Base-by-base conservation (phyloP, 1,140 invertebrate species). In the Archivesica marissinica region DNA sequence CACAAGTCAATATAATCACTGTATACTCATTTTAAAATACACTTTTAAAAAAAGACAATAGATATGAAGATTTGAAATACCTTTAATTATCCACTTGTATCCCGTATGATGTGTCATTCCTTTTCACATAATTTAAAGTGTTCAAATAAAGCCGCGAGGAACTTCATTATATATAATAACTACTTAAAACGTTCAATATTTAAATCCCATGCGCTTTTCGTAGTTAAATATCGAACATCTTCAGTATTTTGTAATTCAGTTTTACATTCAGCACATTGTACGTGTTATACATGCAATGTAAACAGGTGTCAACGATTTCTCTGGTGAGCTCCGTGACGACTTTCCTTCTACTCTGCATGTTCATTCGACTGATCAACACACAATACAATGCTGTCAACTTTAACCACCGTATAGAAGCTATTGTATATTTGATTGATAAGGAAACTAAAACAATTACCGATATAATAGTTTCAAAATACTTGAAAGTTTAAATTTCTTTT, bases 211-310 rank as follows among this genome's bases (percentile, higher is more conserved):
- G 7, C 38, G 15, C 38, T 25, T 17, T 35, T 9, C 38, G 15
- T 64, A 64, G 38, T 30, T 64, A 30, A 64, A 64, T 64, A 64
- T 33, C 38, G 33, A 35, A 35, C 30, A 64, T 64, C 9, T 64
- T 33, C 13, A 64, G 30, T 20, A 1, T 1, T 30, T 64, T 64
- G 59, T 64, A 25, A 64, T 64, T 64, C 59, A 35, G 59, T 64
- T 35, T 64, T 35, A 64, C 15, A 64, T 64, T 64, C 33, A 64
- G 15, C 11, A 30, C 33, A 64, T 20, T 64, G 33, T 4, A 20
- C 59, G 30, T 64, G 20, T 52, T 64, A 64, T 64, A 30, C 30
- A 35, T 33, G 15, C 2, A 64, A 64, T 17, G 59, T 64, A 64
- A 64, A 64, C 59, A 64, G 15, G 2, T 3, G 30, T 11, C 59